Base-by-base conservation (phyloP, 2,888 invertebrate species). In the Conchocele bisecta region DNA sequence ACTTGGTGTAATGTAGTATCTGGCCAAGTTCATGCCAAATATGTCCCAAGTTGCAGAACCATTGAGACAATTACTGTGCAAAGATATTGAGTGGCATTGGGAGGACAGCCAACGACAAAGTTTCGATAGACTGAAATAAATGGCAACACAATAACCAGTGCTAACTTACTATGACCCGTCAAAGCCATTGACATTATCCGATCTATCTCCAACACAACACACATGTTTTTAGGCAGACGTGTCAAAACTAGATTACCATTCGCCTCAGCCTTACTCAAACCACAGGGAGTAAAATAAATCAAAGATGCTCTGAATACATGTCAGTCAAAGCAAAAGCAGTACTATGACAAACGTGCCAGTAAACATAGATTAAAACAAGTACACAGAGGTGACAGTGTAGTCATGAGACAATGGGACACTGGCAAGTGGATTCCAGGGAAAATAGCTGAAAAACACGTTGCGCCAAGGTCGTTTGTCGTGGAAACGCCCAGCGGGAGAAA, bases 41-140 rank as follows among this genome's bases (percentile, higher is more conserved):
- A 24, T 75, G 59, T 54, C 66, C 13, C 59, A 70, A 33, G n/a
- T 54, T 6, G 58, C 56, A 59, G 59, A 29, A 4, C 74, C 74
- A 7, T 48, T 74, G 44, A 54, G 65, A 58, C n/a, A 9, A 11
- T 22, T 74, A 11, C 33, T 66, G 22, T 29, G 26, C 7, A 66
- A 66, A 35, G 33, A 70, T 33, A 20, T 39, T 20, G 28, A 31
- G n/a, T 75, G 60, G 61, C 29, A 48, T 29, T 75, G 69, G 69
- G 66, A 66, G 22, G 11, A 29, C 17, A 20, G 26, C 1, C 70
- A 28, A 60, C 44, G 44, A 39, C 3, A 11, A 67, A 35, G 46
- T 28, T 33, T 48, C 68, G 4, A 67, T 44, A 29, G 72, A n/a
- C 22, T 57, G 42, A 42, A 42, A 57, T 17, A 28, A 42, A 3